Evolutionary conservation across 2,888 invertebrate genomes (phyloP).

Genomic region (Scotopteryx bipunctaria): DNA sequence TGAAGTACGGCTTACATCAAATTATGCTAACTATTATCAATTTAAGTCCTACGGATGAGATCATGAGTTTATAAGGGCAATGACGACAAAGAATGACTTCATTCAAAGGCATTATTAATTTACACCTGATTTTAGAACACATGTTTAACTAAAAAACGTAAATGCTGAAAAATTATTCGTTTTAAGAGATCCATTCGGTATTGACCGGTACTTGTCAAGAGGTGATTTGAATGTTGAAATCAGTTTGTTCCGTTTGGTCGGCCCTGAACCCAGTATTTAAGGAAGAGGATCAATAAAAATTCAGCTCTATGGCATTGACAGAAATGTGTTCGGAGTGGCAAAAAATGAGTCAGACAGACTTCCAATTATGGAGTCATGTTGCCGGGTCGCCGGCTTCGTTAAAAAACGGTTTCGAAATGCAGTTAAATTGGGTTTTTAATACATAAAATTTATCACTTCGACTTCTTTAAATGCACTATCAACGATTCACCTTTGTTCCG

Average conservation of each 20-base stretch:
- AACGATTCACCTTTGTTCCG: background rate
- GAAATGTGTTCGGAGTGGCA: slow-evolving; percentile 27
- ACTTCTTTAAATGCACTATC: slow-evolving; percentile 6
- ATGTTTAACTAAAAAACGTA: background rate
- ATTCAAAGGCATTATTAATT: slow-evolving; percentile 1
- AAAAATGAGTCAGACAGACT: slow-evolving; percentile 32
- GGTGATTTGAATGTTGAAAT: too few species aligned
- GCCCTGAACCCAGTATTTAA: slow-evolving; percentile 34
- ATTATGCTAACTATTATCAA: background rate
- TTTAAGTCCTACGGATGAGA: slow-evolving; percentile 12
- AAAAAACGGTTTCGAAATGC: slow-evolving; percentile 10
- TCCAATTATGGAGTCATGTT: slow-evolving; percentile 25
- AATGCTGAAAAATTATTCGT: background rate
- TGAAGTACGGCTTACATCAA: too few species aligned
- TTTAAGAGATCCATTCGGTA: too few species aligned
- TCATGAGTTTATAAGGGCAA: slow-evolving; percentile 18
- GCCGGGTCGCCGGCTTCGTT: slow-evolving; percentile 5
- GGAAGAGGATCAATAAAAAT: slow-evolving; percentile 34
- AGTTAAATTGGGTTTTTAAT: slow-evolving; percentile 8
- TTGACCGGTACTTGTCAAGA: too few species aligned
- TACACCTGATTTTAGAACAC: background rate
- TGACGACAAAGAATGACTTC: slow-evolving; percentile 28
- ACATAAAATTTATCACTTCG: slow-evolving; percentile 6
- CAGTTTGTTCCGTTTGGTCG: slow-evolving; percentile 14
- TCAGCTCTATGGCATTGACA: slow-evolving; percentile 33